Evolutionary conservation across 2,797 vertebrate genomes (phyloP).

Genomic region (Meda fulgida): DNA sequence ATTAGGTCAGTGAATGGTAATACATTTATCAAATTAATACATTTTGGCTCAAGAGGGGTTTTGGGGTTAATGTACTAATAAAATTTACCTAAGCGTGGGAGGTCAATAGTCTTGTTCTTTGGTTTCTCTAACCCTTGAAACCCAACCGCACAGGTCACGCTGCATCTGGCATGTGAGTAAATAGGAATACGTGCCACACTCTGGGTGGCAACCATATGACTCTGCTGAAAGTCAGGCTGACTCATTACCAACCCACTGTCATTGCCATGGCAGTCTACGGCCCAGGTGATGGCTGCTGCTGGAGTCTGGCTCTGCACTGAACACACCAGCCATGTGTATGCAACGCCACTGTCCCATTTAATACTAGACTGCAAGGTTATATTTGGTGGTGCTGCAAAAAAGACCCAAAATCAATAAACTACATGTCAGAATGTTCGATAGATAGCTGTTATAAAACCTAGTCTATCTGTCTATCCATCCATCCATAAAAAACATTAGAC

Average conservation of each 20-base stretch:
- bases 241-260: constrained; percentile 13
- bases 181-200: constrained; percentile 67
- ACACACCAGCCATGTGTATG: constrained; percentile 67
- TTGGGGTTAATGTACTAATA: constrained; percentile 22
- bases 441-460: background rate
- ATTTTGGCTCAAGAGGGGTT: background rate
- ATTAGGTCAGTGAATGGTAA: background rate
- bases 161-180: constrained; percentile 68
- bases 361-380: constrained; percentile 64
- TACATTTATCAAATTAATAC: background rate
- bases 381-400: constrained; percentile 66
- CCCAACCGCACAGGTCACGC: constrained; percentile 70
- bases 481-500: background rate
- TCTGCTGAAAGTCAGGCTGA: constrained; percentile 47
- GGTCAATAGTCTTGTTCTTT: constrained; percentile 62
- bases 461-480: background rate
- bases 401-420: constrained; percentile 32
- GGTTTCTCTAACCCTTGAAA: constrained; percentile 65
- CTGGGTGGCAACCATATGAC: constrained; percentile 49
- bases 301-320: constrained; percentile 64
- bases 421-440: constrained; percentile 1
- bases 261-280: constrained; percentile 40
- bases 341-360: constrained; percentile 63
- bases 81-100: constrained; percentile 67
- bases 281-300: constrained; percentile 70